phyloP scores from a whole-genome alignment of 2,797 vertebrate species.

The Aulostomus chinensis region DNA sequence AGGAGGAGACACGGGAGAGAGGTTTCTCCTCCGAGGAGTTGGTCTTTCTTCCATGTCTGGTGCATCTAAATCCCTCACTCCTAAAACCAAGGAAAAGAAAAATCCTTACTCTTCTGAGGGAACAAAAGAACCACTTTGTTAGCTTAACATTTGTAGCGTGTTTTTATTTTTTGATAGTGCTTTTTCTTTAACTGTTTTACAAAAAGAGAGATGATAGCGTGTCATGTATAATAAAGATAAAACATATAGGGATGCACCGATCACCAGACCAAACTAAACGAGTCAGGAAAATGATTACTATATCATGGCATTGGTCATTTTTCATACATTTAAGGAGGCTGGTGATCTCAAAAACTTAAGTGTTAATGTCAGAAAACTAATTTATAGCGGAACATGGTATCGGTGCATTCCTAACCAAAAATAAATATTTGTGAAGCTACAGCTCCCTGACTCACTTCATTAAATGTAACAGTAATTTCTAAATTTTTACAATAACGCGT shows the following conservation, averaged over 20 bases:
- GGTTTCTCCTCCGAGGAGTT: slow-evolving; percentile 30
- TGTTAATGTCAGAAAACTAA: neutral
- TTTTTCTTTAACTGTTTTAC: slow-evolving; percentile 55
- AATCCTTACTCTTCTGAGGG: slow-evolving; percentile 43
- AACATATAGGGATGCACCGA: slow-evolving; percentile 47
- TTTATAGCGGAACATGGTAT: slow-evolving; percentile 1
- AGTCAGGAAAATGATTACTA: neutral
- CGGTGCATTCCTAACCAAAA: slow-evolving; percentile 29
- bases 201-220: slow-evolving; percentile 40
- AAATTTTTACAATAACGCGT: neutral
- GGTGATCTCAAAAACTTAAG: no score
- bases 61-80: slow-evolving; percentile 58
- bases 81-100: slow-evolving; percentile 54
- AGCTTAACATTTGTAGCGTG: slow-evolving; percentile 71
- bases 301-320: slow-evolving; percentile 5
- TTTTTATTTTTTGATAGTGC: slow-evolving; percentile 65
- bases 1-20: slow-evolving; percentile 8
- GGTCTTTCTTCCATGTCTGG: slow-evolving; percentile 51
- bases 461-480: slow-evolving; percentile 1
- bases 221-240: slow-evolving; percentile 30
- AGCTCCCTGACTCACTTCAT: slow-evolving; percentile 27
- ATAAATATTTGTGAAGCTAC: slow-evolving; percentile 26
- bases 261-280: neutral
- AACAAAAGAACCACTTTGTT: slow-evolving; percentile 77
- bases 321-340: neutral